Evolutionary conservation across 2,888 invertebrate species (phyloP).

Genomic region (Tolmerus cingulatus): DNA sequence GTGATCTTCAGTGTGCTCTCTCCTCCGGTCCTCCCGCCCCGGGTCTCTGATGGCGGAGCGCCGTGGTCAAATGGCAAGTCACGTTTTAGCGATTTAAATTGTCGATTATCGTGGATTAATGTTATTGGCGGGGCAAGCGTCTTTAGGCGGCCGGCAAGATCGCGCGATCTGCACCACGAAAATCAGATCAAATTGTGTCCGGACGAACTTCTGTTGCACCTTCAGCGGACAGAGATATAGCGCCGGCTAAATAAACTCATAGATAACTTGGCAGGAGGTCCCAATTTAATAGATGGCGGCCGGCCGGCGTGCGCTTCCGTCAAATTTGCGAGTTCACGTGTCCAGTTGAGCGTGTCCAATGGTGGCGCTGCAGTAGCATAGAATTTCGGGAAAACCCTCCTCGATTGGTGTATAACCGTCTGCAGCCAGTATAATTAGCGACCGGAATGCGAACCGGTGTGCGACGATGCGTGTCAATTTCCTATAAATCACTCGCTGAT

Average conservation of each 20-base stretch:
- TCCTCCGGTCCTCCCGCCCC: background rate
- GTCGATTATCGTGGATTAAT: constrained; percentile 41
- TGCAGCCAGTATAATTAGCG: background rate
- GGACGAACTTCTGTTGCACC: constrained; percentile 37
- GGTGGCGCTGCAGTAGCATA: background rate
- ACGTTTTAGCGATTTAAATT: constrained; percentile 41
- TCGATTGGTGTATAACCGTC: background rate
- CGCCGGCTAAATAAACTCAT: constrained; percentile 23
- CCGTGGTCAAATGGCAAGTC: constrained; percentile 43
- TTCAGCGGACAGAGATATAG: constrained; percentile 16
- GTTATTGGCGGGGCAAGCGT: constrained; percentile 33
- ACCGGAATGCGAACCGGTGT: background rate
- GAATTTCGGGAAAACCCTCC: background rate
- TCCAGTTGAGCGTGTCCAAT: background rate
- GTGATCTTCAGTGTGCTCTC: constrained; percentile 1
- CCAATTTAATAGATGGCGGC: background rate
- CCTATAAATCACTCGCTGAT: constrained; percentile 10
- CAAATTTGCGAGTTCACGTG: background rate
- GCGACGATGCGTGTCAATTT: constrained; percentile 15
- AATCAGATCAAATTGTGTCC: constrained; percentile 38
- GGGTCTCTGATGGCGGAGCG: constrained; percentile 4
- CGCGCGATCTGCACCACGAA: constrained; percentile 22
- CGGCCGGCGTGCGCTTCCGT: background rate
- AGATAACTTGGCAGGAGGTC: constrained; percentile 36
- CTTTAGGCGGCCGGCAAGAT: background rate